Evolutionary conservation across 2,888 invertebrate species (phyloP), one percentile per base, ranked within the genome.

Genomic region (Drosophila tripunctata): DNA sequence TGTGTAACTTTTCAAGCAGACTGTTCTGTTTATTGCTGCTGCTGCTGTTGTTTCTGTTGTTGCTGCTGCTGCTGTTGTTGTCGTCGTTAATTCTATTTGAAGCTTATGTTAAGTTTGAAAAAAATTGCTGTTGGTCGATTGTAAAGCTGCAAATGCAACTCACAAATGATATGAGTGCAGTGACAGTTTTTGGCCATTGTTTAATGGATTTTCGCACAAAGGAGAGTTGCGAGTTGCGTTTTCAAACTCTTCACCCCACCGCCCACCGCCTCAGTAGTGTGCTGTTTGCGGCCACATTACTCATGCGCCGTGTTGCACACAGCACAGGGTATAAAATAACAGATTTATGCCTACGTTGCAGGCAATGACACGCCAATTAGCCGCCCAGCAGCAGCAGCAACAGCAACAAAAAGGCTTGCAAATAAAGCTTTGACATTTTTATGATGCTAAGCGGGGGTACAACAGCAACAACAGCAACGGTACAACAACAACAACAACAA

Each of bases 371-470:
- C 81, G 84, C 84, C 84, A 84, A 84, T 84, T 84, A 84, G 84
- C 81, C 71, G 75, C 75, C 71, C 75, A 80, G 78, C 65, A 70
- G 22, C 12, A 47, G 14, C 41, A 41, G 10, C 74, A 78, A 63
- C 65, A 66, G n/a, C 15, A 55, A 17, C 51, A 75, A 70, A 67
- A 68, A 72, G 65, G 60, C 82, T 56, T 63, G 81, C 78, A 85
- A 84, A 85, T 84, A 83, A 81, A 77, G 83, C 84, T 85, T 84
- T 84, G 84, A 84, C 84, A 83, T 84, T 84, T 86, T 88, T 88
- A 85, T 83, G 77, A 84, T 83, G 81, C 80, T 78, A 80, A 82
- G 81, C 80, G 82, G 78, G 63, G 68, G 50, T 51, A 67, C 62
- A 52, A 30, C 55, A 56, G 8, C 64, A 45, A n/a, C 58, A 67